phyloP scores from a whole-genome alignment of 2,797 vertebrate species.

The Paramormyrops hopkinsi region DNA sequence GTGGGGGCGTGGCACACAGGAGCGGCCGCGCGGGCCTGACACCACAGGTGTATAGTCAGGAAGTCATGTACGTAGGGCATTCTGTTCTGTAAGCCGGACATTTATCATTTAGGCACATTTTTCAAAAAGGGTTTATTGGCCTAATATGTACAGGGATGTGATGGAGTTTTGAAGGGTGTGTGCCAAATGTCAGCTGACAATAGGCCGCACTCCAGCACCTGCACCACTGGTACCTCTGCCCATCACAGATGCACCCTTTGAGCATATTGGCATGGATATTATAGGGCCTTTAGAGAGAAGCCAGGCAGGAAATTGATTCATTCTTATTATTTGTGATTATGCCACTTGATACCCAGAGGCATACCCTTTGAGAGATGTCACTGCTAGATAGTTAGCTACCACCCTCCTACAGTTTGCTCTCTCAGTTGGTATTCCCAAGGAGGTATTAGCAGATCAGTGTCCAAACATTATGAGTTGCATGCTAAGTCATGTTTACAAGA shows the following conservation, averaged over 20 bases:
- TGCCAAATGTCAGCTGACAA: neutral
- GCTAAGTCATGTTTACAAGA: neutral
- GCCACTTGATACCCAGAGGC: constrained; percentile 10
- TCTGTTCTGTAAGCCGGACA: neutral
- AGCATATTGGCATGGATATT: constrained; percentile 11
- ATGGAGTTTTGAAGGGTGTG: neutral
- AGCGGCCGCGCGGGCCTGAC: too few species aligned
- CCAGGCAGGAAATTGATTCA: constrained; percentile 1
- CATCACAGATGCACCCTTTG: neutral
- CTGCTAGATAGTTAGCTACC: neutral
- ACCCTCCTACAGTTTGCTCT: neutral
- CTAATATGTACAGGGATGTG: neutral
- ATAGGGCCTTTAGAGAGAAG: constrained; percentile 8
- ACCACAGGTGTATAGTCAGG: neutral
- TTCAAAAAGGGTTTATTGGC: neutral
- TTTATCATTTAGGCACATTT: neutral
- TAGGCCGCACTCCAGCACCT: neutral
- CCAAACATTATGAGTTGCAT: neutral
- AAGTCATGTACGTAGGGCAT: neutral
- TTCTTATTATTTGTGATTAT: constrained; percentile 21
- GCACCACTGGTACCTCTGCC: neutral
- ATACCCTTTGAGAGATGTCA: neutral
- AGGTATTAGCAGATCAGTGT: neutral
- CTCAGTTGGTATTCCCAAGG: neutral
- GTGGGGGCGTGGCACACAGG: too few species aligned